These are phyloP conservation scores for Spizella passerina DNA, from an alignment of 2,797 vertebrate genomes.

Conservation along the genomic window DNA sequence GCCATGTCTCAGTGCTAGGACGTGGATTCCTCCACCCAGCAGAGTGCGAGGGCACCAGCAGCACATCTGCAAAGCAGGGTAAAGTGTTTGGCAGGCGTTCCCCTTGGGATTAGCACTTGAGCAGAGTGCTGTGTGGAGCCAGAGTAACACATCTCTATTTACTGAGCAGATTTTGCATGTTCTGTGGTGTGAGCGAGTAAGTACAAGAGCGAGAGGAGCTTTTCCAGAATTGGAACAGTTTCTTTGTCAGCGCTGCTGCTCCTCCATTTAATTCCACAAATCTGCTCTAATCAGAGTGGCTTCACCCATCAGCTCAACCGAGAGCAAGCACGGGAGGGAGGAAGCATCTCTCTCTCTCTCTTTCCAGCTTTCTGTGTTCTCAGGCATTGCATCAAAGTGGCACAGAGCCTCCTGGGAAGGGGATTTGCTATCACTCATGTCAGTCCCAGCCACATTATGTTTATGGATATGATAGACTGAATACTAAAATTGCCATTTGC, in stretches of 20 bases:
- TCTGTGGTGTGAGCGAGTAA: not conserved
- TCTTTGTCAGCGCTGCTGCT: not conserved
- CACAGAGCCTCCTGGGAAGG: constrained; percentile 39
- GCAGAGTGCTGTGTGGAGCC: not conserved
- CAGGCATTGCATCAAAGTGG: constrained; percentile 64
- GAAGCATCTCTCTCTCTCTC: not conserved
- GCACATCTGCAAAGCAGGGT: not conserved
- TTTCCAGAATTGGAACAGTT: not conserved
- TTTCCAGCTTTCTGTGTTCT: constrained; percentile 15
- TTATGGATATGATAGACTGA: constrained; percentile 67
- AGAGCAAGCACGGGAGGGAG: not conserved
- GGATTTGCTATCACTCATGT: constrained; percentile 57
- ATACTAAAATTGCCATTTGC: constrained; percentile 76
- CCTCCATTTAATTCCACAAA: constrained; percentile 53
- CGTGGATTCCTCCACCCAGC: not conserved
- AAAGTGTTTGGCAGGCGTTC: not conserved
- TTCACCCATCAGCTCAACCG: not conserved
- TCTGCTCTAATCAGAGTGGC: constrained; percentile 45
- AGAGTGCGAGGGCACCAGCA: not conserved
- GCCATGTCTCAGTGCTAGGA: not conserved
- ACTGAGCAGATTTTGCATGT: constrained; percentile 51
- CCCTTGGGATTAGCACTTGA: constrained; percentile 58
- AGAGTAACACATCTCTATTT: constrained; percentile 55
- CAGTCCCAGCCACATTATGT: constrained; percentile 50
- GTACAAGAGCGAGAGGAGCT: constrained; percentile 18